A percentile compares a stretch with the other conserved stretches of the same genome.
Conservation (phyloP, 2,113 vertebrate species). For the Calyptomena viridis region DNA sequence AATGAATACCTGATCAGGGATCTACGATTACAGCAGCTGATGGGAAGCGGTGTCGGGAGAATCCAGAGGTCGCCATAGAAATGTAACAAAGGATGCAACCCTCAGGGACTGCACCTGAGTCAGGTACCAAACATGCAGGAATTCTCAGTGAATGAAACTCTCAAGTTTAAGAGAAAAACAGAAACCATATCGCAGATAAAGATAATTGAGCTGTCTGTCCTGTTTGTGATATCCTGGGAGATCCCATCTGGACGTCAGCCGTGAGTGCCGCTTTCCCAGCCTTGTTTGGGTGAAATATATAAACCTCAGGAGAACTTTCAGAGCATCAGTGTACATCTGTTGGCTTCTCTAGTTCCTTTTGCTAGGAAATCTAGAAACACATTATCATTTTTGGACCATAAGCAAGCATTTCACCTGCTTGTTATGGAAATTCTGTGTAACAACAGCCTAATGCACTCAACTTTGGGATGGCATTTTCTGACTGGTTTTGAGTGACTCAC, state of each 20-base stretch:
- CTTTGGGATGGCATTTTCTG: not conserved
- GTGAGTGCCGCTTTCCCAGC: conserved; percentile 6
- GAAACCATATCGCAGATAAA: conserved; percentile 24
- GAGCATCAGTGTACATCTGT: conserved; percentile 8
- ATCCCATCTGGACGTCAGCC: conserved; percentile 5
- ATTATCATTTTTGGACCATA: not conserved
- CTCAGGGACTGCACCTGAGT: conserved; percentile 13
- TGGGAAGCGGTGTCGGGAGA: not conserved
- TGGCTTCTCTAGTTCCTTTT: conserved; percentile 32
- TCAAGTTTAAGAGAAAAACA: conserved; percentile 27
- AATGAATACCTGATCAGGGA: not conserved
- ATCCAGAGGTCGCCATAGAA: conserved; percentile 39
- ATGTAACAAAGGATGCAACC: conserved; percentile 26
- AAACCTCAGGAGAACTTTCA: conserved; percentile 29
- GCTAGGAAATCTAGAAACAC: conserved; percentile 32
- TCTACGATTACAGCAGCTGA: conserved; percentile 57
- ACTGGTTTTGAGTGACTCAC: not conserved
- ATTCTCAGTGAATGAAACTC: conserved; percentile 21
- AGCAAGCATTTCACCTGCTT: not conserved
- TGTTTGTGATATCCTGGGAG: not conserved
- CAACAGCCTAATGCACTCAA: not conserved
- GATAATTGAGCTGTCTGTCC: conserved; percentile 33
- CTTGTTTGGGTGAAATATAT: conserved; percentile 25
- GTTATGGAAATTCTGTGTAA: conserved; percentile 54
- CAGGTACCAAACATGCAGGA: not conserved